phyloP scores from a whole-genome alignment of 2,113 vertebrate species.

The Mastomys coucha region DNA sequence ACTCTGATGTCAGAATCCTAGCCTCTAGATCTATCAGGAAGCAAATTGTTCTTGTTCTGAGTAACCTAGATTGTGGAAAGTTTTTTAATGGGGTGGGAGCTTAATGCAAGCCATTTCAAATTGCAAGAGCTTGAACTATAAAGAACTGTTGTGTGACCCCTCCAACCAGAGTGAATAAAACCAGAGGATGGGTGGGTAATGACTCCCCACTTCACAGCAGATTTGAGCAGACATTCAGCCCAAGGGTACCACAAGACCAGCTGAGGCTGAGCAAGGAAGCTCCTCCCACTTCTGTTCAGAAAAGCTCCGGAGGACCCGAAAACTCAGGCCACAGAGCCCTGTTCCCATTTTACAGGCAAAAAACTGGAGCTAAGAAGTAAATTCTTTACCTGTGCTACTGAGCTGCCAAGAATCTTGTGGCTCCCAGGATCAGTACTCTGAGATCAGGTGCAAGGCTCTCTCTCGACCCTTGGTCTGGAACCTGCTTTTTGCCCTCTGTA shows the following conservation, averaged over 20 bases:
- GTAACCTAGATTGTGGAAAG: no score
- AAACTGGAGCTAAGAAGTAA: not conserved
- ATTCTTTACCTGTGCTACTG: not conserved
- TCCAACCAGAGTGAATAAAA: not conserved
- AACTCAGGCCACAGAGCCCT: not conserved
- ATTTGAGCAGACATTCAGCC: not conserved
- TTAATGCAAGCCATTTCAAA: not conserved
- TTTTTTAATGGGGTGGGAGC: not conserved
- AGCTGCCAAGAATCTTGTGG: not conserved
- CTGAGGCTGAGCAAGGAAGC: not conserved
- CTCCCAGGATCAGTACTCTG: not conserved
- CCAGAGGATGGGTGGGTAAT: not conserved
- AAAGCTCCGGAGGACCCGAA: not conserved
- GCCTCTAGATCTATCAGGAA: not conserved
- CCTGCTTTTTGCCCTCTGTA: not conserved
- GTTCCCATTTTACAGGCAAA: not conserved
- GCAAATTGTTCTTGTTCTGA: not conserved
- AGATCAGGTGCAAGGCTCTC: not conserved
- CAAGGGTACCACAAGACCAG: not conserved
- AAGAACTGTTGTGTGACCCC: not conserved
- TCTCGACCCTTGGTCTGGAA: not conserved
- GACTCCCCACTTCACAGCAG: not conserved
- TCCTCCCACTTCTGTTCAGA: not conserved
- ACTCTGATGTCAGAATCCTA: not conserved
- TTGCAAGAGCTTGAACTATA: not conserved